Percentiles rank a stretch among this genome's conserved stretches.
Conservation (phyloP, 1,140 invertebrate genomes). For the Trichonephila inaurata region DNA sequence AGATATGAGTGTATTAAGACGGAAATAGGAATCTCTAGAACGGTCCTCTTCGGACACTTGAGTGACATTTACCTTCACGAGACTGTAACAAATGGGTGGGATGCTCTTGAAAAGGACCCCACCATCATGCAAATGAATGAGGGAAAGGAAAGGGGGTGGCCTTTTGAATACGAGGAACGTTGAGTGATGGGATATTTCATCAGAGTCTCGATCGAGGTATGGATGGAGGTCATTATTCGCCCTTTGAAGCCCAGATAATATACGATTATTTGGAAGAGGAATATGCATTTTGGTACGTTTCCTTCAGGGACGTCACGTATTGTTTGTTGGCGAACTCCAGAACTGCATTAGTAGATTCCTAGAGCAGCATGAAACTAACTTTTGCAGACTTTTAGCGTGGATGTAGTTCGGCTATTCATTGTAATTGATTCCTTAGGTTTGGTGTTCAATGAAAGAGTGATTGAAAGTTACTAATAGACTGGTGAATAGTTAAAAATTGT, state of each 20-base stretch:
- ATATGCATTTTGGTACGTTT: neutral
- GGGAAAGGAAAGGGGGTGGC: neutral
- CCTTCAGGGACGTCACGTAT: neutral
- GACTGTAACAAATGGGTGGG: slow-evolving; percentile 23
- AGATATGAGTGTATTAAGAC: slow-evolving; percentile 33
- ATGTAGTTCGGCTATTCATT: neutral
- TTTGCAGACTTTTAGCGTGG: neutral
- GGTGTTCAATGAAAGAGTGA: neutral
- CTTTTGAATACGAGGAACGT: neutral
- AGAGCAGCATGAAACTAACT: neutral
- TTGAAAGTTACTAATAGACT: neutral
- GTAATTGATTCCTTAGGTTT: neutral
- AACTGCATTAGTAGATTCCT: slow-evolving; percentile 3
- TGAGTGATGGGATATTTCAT: slow-evolving; percentile 31
- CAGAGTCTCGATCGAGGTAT: neutral
- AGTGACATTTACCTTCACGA: slow-evolving; percentile 43
- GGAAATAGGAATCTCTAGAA: slow-evolving; percentile 7
- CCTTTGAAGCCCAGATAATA: neutral
- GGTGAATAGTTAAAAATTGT: neutral
- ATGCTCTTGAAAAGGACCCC: slow-evolving; percentile 33
- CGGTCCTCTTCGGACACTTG: slow-evolving; percentile 26
- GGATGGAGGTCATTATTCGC: slow-evolving; percentile 32
- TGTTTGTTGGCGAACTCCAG: slow-evolving; percentile 10
- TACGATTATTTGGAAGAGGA: slow-evolving; percentile 1
- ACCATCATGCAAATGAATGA: slow-evolving; percentile 35